Conservation (phyloP, 2,888 invertebrate species). For the Amphipoea lucens region DNA sequence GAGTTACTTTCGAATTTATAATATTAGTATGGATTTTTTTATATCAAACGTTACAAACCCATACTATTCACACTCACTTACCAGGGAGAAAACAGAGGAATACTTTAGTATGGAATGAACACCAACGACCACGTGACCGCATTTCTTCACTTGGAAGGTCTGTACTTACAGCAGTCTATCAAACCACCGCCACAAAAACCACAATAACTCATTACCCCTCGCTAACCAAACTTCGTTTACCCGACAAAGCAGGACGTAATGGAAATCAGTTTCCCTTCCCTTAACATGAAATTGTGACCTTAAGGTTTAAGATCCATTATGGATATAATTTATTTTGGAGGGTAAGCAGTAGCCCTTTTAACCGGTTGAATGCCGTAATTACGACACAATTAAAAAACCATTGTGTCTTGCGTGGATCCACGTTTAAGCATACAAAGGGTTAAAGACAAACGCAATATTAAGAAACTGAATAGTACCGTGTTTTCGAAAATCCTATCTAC, state of each 20-base stretch:
- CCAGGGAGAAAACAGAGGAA: too few relatives aligned
- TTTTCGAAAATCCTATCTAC: background rate
- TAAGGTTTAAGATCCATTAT: background rate
- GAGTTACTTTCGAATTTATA: too few relatives aligned
- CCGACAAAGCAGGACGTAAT: constrained; percentile 34
- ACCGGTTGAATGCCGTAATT: too few relatives aligned
- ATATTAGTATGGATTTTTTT: too few relatives aligned
- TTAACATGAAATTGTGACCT: constrained; percentile 20
- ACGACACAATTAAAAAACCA: too few relatives aligned
- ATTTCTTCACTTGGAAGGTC: background rate
- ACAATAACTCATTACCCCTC: constrained; percentile 39
- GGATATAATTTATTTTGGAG: constrained; percentile 14
- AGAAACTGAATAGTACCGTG: background rate
- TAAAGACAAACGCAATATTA: background rate
- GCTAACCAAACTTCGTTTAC: constrained; percentile 37
- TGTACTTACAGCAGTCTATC: background rate
- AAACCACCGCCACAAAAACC: constrained; percentile 19
- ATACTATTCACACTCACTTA: too few relatives aligned
- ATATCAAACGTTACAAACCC: too few relatives aligned
- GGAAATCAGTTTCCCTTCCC: constrained; percentile 22
- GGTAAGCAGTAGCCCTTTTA: background rate
- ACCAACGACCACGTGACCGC: background rate
- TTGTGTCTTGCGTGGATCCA: too few relatives aligned
- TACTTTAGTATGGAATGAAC: too few relatives aligned
- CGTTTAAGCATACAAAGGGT: too few relatives aligned